A percentile compares a stretch with the other conserved stretches of the same genome.
Conservation (phyloP, 2,113 vertebrate species). For the Oophaga pumilio region DNA sequence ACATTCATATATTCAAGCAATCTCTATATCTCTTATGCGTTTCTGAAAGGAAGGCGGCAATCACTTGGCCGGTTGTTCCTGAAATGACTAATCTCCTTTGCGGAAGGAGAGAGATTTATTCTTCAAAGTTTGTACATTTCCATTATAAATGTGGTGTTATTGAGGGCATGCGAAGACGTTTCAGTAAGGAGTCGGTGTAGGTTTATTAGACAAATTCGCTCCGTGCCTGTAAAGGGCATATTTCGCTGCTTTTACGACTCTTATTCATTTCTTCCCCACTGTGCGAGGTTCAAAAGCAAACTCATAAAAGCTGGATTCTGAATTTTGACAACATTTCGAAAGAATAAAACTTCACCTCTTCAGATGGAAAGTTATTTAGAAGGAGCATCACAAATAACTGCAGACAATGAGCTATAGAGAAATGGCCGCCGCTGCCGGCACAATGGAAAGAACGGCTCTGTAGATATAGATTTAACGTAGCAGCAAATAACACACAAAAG, state of each 20-base stretch:
- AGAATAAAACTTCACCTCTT: conserved; percentile 43
- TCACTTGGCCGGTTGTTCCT: not conserved
- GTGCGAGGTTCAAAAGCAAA: conserved; percentile 46
- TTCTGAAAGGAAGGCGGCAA: not conserved
- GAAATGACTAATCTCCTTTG: not conserved
- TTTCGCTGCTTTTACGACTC: conserved; percentile 27
- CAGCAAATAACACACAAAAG: not conserved
- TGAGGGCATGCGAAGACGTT: conserved; percentile 7
- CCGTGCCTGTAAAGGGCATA: conserved; percentile 26
- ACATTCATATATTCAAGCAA: not conserved
- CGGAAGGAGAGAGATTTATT: not conserved
- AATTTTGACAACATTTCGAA: conserved; percentile 47
- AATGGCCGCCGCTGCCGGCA: not conserved
- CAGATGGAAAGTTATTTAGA: conserved; percentile 54
- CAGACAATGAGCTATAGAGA: conserved; percentile 1
- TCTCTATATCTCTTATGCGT: not conserved
- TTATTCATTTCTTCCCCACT: conserved; percentile 53
- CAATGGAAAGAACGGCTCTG: not conserved
- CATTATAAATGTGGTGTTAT: conserved; percentile 46
- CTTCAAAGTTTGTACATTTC: conserved; percentile 29
- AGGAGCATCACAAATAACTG: conserved; percentile 6
- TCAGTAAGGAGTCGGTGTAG: not conserved
- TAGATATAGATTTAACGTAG: not conserved
- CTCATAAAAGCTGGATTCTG: conserved; percentile 48
- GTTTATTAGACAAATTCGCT: conserved; percentile 52